Evolutionary conservation across 2,113 vertebrate genomes (phyloP).

Genomic region (Cololabis saira): DNA sequence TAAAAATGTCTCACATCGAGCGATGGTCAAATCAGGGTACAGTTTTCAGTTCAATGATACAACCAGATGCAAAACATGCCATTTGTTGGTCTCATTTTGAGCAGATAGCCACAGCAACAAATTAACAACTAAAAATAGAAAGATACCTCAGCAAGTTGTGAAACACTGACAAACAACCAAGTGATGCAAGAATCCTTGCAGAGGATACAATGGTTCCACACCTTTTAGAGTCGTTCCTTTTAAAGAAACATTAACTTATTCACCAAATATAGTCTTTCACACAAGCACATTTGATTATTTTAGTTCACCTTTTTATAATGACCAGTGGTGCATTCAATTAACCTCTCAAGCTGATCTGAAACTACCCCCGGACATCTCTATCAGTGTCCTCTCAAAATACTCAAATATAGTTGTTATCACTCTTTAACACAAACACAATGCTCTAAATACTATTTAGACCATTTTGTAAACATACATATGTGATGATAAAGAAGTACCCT

Average conservation of each 20-base stretch:
- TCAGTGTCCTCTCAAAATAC: too few relatives aligned
- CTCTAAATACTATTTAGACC: background rate
- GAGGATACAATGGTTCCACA: too few relatives aligned
- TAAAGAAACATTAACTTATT: constrained; percentile 4
- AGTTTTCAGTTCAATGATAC: constrained; percentile 24
- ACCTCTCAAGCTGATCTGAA: constrained; percentile 28
- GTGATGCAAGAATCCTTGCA: too few relatives aligned
- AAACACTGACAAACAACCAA: too few relatives aligned
- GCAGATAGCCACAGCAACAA: too few relatives aligned
- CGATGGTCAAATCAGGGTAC: constrained; percentile 24
- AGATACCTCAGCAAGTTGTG: constrained; percentile 10
- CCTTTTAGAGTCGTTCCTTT: too few relatives aligned
- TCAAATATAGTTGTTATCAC: too few relatives aligned
- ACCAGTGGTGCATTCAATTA: constrained; percentile 10
- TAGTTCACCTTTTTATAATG: constrained; percentile 17
- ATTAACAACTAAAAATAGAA: too few relatives aligned
- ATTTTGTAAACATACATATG: background rate
- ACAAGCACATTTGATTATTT: too few relatives aligned
- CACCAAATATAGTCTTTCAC: too few relatives aligned
- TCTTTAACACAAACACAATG: too few relatives aligned
- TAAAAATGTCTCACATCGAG: constrained; percentile 15
- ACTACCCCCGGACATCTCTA: background rate
- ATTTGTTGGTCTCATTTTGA: too few relatives aligned
- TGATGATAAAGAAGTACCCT: constrained; percentile 30
- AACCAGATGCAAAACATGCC: constrained; percentile 5